phyloP scores from a whole-genome alignment of 2,888 invertebrate genomes.

The Lycia hirtaria region DNA sequence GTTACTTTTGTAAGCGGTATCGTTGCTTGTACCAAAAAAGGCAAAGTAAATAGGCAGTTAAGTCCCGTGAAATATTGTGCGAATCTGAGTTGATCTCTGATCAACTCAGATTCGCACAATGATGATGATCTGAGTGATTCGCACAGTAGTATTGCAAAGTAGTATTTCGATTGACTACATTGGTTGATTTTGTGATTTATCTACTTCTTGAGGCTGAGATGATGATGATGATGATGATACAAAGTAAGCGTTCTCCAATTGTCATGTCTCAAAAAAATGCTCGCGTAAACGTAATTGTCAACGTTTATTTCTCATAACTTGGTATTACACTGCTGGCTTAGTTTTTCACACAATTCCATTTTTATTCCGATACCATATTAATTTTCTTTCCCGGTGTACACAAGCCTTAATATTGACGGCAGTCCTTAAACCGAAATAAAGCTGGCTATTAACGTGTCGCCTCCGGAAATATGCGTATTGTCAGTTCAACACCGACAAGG shows the following conservation, averaged over 20 bases:
- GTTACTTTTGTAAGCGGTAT: slow-evolving; percentile 20
- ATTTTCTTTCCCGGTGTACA: not conserved
- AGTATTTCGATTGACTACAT: not conserved
- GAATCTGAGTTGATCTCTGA: slow-evolving; percentile 46
- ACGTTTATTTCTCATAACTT: too few relatives aligned
- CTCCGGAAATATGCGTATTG: slow-evolving; percentile 59
- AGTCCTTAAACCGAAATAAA: slow-evolving; percentile 59
- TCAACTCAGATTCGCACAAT: too few relatives aligned
- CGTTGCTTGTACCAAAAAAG: slow-evolving; percentile 60
- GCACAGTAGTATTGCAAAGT: too few relatives aligned
- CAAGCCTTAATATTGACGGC: slow-evolving; percentile 27
- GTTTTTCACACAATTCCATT: too few relatives aligned
- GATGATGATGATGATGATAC: too few relatives aligned
- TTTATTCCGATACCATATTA: not conserved
- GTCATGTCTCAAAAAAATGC: too few relatives aligned
- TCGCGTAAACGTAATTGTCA: too few relatives aligned
- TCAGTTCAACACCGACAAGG: slow-evolving; percentile 45
- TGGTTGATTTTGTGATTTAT: not conserved
- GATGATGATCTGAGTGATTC: too few relatives aligned
- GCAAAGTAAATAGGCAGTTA: slow-evolving; percentile 57
- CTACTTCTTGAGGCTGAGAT: too few relatives aligned
- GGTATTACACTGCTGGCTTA: too few relatives aligned
- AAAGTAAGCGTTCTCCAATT: too few relatives aligned
- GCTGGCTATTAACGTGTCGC: slow-evolving; percentile 60
- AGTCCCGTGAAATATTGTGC: slow-evolving; percentile 61